Evolutionary conservation across 2,113 vertebrate species (phyloP).

Genomic region (Rhinolophus sinicus): DNA sequence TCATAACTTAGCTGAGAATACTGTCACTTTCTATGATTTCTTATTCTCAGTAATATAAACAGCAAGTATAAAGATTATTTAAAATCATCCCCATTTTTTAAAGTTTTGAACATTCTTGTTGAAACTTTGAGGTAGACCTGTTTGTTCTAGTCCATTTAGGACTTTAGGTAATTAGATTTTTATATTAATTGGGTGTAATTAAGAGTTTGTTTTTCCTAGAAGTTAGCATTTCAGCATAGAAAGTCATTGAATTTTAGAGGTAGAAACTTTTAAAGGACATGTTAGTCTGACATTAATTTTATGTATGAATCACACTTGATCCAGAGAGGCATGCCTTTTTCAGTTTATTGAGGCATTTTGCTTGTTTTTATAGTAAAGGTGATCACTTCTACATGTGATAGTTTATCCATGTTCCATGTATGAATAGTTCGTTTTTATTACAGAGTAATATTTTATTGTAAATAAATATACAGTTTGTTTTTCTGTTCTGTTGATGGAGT

Average conservation of each 20-base stretch:
- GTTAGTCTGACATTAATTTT: neutral
- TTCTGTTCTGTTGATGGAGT: no score
- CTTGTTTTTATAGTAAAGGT: neutral
- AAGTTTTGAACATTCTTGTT: conserved; percentile 1
- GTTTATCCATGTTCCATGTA: no score
- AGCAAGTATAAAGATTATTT: neutral
- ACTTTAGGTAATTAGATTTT: neutral
- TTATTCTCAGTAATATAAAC: conserved; percentile 15
- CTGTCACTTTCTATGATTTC: neutral
- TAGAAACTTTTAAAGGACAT: neutral
- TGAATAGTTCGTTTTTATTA: no score
- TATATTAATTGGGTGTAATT: conserved; percentile 3
- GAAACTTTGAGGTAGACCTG: conserved; percentile 18
- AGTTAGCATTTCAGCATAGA: neutral
- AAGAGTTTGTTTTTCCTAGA: neutral
- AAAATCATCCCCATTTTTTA: neutral
- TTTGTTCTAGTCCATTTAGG: neutral
- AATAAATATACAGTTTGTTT: no score
- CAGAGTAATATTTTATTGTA: no score
- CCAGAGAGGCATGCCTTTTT: neutral
- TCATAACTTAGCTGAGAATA: neutral
- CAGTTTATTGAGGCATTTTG: neutral
- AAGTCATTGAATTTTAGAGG: neutral
- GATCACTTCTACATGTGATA: neutral
- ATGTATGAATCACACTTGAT: neutral